A percentile compares a stretch with the other conserved stretches of the same genome.
Conservation (phyloP, 2,888 invertebrate species). For the Anthrax anthrax region DNA sequence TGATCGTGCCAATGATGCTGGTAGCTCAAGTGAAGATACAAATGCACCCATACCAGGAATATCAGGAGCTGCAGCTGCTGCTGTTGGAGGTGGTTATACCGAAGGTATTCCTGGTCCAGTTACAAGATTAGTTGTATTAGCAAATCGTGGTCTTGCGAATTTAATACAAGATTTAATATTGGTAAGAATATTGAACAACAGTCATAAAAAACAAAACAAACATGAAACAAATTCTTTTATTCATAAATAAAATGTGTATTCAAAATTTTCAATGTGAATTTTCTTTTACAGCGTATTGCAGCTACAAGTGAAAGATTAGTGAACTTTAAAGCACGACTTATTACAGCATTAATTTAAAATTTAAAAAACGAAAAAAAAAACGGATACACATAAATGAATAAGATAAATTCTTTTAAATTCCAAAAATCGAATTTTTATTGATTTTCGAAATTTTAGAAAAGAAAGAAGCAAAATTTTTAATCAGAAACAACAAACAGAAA, state of each 20-base stretch:
- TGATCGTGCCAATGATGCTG: conserved; percentile 39
- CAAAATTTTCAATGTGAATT: conserved; percentile 8
- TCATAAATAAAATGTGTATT: no score
- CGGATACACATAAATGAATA: neutral
- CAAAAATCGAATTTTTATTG: no score
- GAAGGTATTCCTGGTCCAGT: conserved; percentile 80
- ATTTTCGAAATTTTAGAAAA: no score
- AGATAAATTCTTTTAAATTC: no score
- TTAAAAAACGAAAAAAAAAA: neutral
- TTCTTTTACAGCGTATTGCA: conserved; percentile 52
- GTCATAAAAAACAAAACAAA: neutral
- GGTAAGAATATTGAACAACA: conserved; percentile 45
- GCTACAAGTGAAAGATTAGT: conserved; percentile 84
- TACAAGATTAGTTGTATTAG: conserved; percentile 72
- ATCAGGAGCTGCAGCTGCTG: conserved; percentile 37
- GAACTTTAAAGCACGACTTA: conserved; percentile 83
- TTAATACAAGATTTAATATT: conserved; percentile 77
- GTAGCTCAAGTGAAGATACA: conserved; percentile 33
- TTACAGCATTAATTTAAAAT: conserved; percentile 73
- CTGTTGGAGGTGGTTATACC: conserved; percentile 45
- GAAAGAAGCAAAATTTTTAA: no score
- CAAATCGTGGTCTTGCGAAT: conserved; percentile 75
- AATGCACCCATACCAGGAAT: conserved; percentile 39
- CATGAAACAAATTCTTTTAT: no score
- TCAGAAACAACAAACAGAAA: no score